phyloP scores from a whole-genome alignment of 35 echinoderm and acorn worm species.

The Patiria miniata region DNA sequence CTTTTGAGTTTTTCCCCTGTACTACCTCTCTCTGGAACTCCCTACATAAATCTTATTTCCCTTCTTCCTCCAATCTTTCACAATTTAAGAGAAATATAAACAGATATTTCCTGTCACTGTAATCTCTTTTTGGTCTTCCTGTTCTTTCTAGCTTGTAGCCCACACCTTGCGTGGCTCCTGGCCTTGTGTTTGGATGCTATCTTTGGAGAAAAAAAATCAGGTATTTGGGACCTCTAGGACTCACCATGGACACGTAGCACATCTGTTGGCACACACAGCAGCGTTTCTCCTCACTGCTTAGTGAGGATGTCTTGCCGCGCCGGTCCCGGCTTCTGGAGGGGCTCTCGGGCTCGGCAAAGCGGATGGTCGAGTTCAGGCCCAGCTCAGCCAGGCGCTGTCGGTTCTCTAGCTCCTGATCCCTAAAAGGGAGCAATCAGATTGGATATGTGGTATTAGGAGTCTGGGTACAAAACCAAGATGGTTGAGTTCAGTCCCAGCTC shows the following conservation, averaged over 20 bases:
- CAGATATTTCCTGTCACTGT: not conserved
- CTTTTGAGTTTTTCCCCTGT: not conserved
- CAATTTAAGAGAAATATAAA: not conserved
- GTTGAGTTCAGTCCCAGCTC: constrained; percentile 59
- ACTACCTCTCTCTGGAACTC: not conserved
- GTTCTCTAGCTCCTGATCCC: constrained; percentile 65
- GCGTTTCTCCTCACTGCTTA: constrained; percentile 52
- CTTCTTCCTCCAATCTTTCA: not conserved
- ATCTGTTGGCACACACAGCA: constrained; percentile 56
- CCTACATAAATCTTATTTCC: not conserved
- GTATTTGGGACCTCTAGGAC: too few species aligned
- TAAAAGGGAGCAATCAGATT: not conserved
- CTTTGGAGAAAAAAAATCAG: too few species aligned
- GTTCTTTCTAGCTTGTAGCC: not conserved
- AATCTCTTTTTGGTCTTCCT: not conserved
- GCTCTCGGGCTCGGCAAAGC: constrained; percentile 57
- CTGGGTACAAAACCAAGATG: constrained; percentile 22
- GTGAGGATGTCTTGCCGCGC: constrained; percentile 34
- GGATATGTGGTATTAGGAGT: too few species aligned
- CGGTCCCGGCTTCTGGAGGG: constrained; percentile 39
- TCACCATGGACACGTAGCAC: constrained; percentile 73
- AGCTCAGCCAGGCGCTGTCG: constrained; percentile 40
- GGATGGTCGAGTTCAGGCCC: constrained; percentile 66
- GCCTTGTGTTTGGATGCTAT: not conserved
- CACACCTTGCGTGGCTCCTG: not conserved